Evolutionary conservation across 1,140 invertebrate species (phyloP).

Genomic region (Elysia chlorotica): DNA sequence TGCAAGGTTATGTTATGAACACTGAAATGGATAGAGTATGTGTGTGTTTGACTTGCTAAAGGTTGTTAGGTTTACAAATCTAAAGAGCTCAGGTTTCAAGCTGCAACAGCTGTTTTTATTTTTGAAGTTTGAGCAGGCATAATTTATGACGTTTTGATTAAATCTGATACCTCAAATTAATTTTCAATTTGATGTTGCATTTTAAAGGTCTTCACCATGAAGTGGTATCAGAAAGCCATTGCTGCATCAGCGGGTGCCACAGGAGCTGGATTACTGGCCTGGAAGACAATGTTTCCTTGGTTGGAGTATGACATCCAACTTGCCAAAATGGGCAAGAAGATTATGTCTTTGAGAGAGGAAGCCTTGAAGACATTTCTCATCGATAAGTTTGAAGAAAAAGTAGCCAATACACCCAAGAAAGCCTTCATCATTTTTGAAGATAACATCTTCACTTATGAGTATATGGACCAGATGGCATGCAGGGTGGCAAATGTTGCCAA

Average conservation of each 20-base stretch:
- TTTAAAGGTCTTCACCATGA: too few relatives aligned
- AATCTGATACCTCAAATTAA: too few relatives aligned
- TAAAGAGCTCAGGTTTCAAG: too few relatives aligned
- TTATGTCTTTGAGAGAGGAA: background rate
- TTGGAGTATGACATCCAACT: constrained; percentile 29
- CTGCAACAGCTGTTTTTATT: too few relatives aligned
- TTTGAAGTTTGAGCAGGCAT: too few relatives aligned
- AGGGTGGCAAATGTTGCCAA: constrained; percentile 44
- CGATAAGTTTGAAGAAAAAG: constrained; percentile 45
- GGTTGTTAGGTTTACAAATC: too few relatives aligned
- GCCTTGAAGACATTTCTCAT: constrained; percentile 24
- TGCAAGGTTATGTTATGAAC: too few relatives aligned
- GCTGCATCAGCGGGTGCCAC: constrained; percentile 19
- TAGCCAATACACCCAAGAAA: constrained; percentile 32
- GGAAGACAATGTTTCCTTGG: constrained; percentile 34
- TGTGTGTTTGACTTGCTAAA: too few relatives aligned
- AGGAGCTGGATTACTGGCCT: constrained; percentile 20
- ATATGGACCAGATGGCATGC: constrained; percentile 43
- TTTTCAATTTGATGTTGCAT: too few relatives aligned
- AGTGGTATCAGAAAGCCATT: constrained; percentile 21
- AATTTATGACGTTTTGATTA: too few relatives aligned
- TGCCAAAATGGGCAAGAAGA: constrained; percentile 4
- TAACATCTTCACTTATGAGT: constrained; percentile 39
- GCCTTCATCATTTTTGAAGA: constrained; percentile 46
- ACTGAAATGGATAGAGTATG: too few relatives aligned